phyloP scores from a whole-genome alignment of 1,140 invertebrate genomes.

The Drosophila lini region DNA sequence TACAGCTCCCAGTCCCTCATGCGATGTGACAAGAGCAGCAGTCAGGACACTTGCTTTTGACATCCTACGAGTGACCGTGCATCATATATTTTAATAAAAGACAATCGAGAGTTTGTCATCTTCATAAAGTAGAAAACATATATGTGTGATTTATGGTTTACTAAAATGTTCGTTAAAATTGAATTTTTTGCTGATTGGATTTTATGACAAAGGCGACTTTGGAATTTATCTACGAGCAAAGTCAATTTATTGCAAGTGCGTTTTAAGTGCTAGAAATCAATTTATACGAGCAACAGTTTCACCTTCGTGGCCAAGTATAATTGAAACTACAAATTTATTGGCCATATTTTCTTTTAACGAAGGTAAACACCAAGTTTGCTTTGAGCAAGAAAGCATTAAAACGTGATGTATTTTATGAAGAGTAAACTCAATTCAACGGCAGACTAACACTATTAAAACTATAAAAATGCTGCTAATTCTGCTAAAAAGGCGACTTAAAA shows the following conservation, averaged over 20 bases:
- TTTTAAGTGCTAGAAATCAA: constrained; percentile 7
- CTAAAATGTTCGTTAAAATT: constrained; percentile 21
- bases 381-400: neutral
- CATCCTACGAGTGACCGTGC: constrained; percentile 8
- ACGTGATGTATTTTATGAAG: neutral
- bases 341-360: constrained; percentile 2
- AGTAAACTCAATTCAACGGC: neutral
- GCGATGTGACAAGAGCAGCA: constrained; percentile 16
- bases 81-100: constrained; percentile 28
- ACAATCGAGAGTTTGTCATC: constrained; percentile 12
- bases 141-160: constrained; percentile 9
- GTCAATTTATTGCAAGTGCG: neutral
- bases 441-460: neutral
- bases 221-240: constrained; percentile 11
- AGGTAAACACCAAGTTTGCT: neutral
- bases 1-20: neutral
- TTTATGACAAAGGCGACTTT: constrained; percentile 7
- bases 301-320: constrained; percentile 6
- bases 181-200: constrained; percentile 3
- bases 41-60: constrained; percentile 16
- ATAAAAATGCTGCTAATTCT: neutral
- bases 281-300: constrained; percentile 5
- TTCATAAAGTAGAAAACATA: constrained; percentile 7
- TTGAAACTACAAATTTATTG: constrained; percentile 2
- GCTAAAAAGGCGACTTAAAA: neutral